Evolutionary conservation across 2,797 vertebrate species (phyloP), one percentile per base, ranked within the genome.

Genomic region (Acanthurus tractus): DNA sequence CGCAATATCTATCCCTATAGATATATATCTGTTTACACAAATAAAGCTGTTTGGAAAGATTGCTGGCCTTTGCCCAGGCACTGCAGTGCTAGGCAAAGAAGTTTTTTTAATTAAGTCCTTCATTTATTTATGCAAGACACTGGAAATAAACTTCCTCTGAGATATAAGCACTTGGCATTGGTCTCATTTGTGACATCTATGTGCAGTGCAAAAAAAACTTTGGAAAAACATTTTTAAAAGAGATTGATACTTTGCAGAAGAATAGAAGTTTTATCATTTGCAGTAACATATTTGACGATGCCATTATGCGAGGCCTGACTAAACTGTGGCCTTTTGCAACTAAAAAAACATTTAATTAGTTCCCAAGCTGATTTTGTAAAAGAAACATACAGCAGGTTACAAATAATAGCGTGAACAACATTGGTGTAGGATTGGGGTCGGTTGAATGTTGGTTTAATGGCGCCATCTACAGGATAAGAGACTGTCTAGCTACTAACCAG

Each of bases 81-180:
- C 34, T 15, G 38, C 44, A 61, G 20, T 74, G 22, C 56, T 79
- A 75, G 18, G 13, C 17, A 0, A 23, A 67, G 63, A 68, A 44
- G 63, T 52, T 76, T 78, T 90, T 91, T 92, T 89, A 93, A 94
- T 93, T 91, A 94, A 92, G 52, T 55, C 63, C 40, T 74, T 46
- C 0, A 79, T 93, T 93, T 95, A 89, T 93, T 94, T 64, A 88
- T 70, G 34, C 70, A 89, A 71, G 55, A 73, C 13, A 78, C 38
- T 80, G 76, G 54, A 92, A 93, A 95, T 88, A 94, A 93, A 93
- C 81, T 53, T 82, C 54, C 70, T 83, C 42, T 57, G 58, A 78
- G 36, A 80, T 68, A 55, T 59, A 68, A 52, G 63, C 49, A 69
- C 23, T 86, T 85, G 65, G 81, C 68, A 70, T 23, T 50, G 29